A percentile compares a stretch with the other conserved stretches of the same genome.
Conservation (phyloP, 2,888 invertebrate genomes). For the Parasteatoda lunata region DNA sequence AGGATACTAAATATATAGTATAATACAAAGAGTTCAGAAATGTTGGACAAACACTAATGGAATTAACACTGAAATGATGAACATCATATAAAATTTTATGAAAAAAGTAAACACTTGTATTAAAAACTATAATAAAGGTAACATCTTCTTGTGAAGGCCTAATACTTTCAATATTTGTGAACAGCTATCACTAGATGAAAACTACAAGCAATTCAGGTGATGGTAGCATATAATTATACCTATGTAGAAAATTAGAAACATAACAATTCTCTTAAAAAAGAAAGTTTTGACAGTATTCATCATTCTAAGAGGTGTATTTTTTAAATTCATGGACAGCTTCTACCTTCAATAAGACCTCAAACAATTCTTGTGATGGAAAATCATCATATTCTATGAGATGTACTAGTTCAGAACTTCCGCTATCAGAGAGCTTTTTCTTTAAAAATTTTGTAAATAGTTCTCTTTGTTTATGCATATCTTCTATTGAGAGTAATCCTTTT, state of each 20-base stretch:
- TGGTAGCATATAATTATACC: background rate
- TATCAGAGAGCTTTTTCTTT: constrained; percentile 21
- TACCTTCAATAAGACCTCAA: constrained; percentile 7
- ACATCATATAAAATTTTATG: too few species aligned
- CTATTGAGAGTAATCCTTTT: background rate
- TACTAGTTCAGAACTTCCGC: background rate
- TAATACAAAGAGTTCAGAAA: too few species aligned
- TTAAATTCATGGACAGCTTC: constrained; percentile 5
- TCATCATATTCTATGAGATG: constrained; percentile 34
- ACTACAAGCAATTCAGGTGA: background rate
- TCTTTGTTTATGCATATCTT: constrained; percentile 22
- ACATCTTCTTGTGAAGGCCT: background rate
- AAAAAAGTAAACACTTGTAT: background rate
- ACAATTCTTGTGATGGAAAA: background rate
- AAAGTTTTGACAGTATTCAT: background rate
- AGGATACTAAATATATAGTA: too few species aligned
- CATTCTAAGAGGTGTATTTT: background rate
- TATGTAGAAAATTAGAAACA: background rate
- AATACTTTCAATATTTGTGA: background rate
- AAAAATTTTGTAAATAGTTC: constrained; percentile 19
- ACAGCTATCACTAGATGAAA: background rate
- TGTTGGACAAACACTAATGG: too few species aligned
- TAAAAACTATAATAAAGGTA: background rate
- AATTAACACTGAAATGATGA: too few species aligned
- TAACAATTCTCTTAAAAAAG: background rate